Percentiles rank a stretch among this genome's conserved stretches.
Evolutionary conservation across 2,113 vertebrate genomes (phyloP).

Genomic region (Machaerirhynchus nigripectus): DNA sequence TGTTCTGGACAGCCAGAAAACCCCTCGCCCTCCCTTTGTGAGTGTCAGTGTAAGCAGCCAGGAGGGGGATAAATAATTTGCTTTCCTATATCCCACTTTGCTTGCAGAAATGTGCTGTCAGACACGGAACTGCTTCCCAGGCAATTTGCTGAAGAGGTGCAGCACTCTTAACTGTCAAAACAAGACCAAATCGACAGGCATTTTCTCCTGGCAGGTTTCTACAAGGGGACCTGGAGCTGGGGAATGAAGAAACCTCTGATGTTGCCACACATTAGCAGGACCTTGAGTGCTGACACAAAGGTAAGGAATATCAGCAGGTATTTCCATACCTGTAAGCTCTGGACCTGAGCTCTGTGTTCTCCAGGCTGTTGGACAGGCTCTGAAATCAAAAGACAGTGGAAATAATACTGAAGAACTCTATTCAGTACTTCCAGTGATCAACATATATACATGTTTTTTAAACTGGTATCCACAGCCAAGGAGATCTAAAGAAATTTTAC

Average conservation of each 20-base stretch:
- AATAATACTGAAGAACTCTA: neutral
- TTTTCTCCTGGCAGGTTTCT: slow-evolving; percentile 76
- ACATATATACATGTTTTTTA: neutral
- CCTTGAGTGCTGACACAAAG: slow-evolving; percentile 80
- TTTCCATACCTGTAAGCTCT: neutral
- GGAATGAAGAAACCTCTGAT: slow-evolving; percentile 74
- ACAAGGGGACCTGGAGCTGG: slow-evolving; percentile 78
- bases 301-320: slow-evolving; percentile 31
- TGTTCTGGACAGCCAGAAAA: neutral
- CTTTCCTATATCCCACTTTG: no score
- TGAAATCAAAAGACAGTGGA: neutral
- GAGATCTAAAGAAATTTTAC: neutral
- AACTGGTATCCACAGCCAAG: neutral
- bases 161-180: slow-evolving; percentile 61
- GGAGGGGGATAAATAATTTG: neutral
- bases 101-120: slow-evolving; percentile 76
- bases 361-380: neutral
- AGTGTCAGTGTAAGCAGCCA: neutral
- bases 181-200: slow-evolving; percentile 63
- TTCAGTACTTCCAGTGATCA: neutral
- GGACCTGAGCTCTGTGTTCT: neutral
- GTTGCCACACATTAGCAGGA: slow-evolving; percentile 66
- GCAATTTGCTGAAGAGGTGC: slow-evolving; percentile 69
- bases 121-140: slow-evolving; percentile 78
- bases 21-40: neutral